A percentile compares a stretch with the other conserved stretches of the same genome.
These are phyloP conservation scores for Pandemis corylana DNA, from an alignment of 2,888 invertebrate species.

Conservation along the genomic window DNA sequence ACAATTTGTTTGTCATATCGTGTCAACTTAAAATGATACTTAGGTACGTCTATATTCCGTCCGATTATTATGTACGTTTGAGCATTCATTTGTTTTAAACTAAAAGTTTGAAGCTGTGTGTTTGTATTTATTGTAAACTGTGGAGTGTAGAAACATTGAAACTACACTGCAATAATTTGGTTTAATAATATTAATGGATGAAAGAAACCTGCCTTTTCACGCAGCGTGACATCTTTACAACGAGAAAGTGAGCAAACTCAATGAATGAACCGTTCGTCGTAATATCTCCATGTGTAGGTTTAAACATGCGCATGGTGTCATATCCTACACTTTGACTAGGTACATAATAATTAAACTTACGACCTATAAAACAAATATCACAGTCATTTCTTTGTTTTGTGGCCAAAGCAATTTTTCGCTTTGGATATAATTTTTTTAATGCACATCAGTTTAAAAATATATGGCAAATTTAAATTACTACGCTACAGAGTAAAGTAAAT, in stretches of 20 bases:
- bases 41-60: background rate
- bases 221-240: constrained; percentile 27
- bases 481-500: too few species aligned
- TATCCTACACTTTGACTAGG: background rate
- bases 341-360: background rate
- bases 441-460: too few species aligned
- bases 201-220: constrained; percentile 1
- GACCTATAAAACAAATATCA: too few species aligned
- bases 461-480: too few species aligned
- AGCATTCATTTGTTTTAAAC: constrained; percentile 5
- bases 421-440: too few species aligned
- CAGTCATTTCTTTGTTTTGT: too few species aligned
- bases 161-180: background rate
- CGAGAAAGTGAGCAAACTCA: constrained; percentile 34
- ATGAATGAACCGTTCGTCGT: constrained; percentile 27
- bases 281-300: background rate
- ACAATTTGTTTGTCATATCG: constrained; percentile 5
- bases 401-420: too few species aligned
- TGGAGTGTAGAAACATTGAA: background rate
- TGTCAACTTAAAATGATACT: background rate
- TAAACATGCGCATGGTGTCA: background rate
- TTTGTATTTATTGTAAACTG: background rate
- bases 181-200: background rate
- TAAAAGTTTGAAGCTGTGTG: background rate
- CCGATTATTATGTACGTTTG: background rate